Percentiles rank a stretch among this genome's conserved stretches.
phyloP scores from a whole-genome alignment of 2,113 vertebrate genomes.

The Rhodinocichla rosea region DNA sequence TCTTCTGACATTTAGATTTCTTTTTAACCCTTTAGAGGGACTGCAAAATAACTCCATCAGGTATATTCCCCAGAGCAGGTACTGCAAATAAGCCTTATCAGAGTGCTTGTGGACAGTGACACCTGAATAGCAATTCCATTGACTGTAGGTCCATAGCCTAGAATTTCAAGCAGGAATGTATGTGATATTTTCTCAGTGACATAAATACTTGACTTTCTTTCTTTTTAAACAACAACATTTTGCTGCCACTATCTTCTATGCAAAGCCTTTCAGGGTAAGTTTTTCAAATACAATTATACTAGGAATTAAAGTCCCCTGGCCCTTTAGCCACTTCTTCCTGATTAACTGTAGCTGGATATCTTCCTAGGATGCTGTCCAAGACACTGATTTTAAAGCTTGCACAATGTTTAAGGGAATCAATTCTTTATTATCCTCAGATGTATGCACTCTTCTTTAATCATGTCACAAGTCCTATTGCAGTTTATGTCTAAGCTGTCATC shows the following conservation, averaged over 20 bases:
- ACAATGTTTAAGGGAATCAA: background rate
- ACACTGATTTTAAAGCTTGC: background rate
- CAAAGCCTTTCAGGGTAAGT: background rate
- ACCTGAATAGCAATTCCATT: background rate
- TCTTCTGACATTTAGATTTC: slow-evolving; percentile 35
- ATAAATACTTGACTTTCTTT: background rate
- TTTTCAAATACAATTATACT: background rate
- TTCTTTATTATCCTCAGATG: slow-evolving; percentile 13
- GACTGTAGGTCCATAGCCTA: background rate
- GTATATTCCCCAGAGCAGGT: background rate
- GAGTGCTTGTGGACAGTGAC: background rate
- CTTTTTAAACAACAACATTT: background rate
- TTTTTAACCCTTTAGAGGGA: slow-evolving; percentile 41
- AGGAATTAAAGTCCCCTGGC: background rate
- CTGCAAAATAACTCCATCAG: background rate
- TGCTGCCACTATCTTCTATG: background rate
- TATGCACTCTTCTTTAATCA: slow-evolving; percentile 20
- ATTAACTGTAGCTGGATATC: background rate
- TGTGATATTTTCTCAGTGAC: background rate
- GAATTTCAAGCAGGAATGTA: background rate
- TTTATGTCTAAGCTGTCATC: background rate
- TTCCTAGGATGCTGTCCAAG: slow-evolving; percentile 12
- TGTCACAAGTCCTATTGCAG: background rate
- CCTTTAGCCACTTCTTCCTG: background rate
- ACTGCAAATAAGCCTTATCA: background rate